These are phyloP conservation scores for Achlya flavicornis DNA, from an alignment of 2,888 invertebrate genomes.

Conservation along the genomic window DNA sequence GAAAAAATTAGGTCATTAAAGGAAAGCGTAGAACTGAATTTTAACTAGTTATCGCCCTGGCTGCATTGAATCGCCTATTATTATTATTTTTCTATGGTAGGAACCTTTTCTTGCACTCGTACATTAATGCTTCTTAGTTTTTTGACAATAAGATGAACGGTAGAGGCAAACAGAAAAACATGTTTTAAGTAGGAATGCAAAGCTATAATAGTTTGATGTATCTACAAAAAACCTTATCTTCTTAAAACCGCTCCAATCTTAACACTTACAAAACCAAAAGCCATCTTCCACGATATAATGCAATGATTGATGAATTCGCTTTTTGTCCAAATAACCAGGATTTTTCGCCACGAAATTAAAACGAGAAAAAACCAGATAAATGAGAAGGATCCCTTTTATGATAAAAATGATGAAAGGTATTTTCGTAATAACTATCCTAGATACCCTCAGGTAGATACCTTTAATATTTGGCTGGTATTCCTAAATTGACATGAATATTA, in stretches of 20 bases:
- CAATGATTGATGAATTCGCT: constrained; percentile 36
- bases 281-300: constrained; percentile 27
- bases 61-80: too few species aligned
- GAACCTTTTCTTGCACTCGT: too few species aligned
- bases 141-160: too few species aligned
- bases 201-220: too few species aligned
- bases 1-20: too few species aligned
- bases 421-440: not conserved
- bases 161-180: too few species aligned
- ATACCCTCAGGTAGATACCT: not conserved
- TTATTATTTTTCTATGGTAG: too few species aligned
- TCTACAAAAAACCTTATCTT: too few species aligned
- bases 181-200: too few species aligned
- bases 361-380: not conserved
- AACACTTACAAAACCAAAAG: constrained; percentile 17
- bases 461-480: not conserved
- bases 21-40: not conserved
- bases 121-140: too few species aligned
- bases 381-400: constrained; percentile 6
- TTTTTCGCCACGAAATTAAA: constrained; percentile 17
- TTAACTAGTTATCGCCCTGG: not conserved
- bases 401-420: not conserved
- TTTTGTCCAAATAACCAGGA: constrained; percentile 18
- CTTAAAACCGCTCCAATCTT: constrained; percentile 1
- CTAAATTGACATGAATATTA: not conserved